Evolutionary conservation across 2,113 vertebrate genomes (phyloP), one percentile per base, ranked within the genome.

Genomic region (Dicentrarchus labrax): DNA sequence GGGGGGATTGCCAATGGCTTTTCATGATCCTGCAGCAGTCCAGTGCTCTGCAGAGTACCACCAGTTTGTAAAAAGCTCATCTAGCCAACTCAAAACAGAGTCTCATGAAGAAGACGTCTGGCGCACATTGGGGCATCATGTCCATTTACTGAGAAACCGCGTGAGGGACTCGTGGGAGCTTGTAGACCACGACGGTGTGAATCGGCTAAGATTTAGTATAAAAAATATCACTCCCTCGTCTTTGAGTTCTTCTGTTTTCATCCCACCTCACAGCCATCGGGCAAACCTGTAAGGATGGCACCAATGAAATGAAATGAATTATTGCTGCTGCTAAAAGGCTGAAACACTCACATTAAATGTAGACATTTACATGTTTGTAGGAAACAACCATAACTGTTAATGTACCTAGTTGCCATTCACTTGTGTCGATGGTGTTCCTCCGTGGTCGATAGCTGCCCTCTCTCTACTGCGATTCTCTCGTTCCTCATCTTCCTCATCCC

Each of bases 401-500:
- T 48, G 0, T 93, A 97, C 97, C 97, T 98, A 99, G 94, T 99
- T 99, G 95, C 98, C 98, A 85, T 99, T 99, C 89, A 98, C 93
- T 94, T 99, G 98, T 74, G 96, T 90, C 8, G 89, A 95, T 86
- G 92, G 93, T 92, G 96, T 96, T 93, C 95, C 94, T 84, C 95
- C 93, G 30, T 95, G 96, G 91, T 97, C 95, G 84, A 84, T 94
- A 66, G 96, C 96, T 84, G 97, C 94, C 91, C 95, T 97, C 92
- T 96, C 96, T 94, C 97, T 97, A 88, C 97, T 99, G 95, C 97
- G 97, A 93, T 96, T 99, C 95, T 99, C 98, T 92, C 98, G 94
- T 88, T 99, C 98, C 89, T 99, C 98, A 62, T 99, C 98, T 92
- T 99, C 98, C 95, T 99, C 98, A 86, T 99, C 98, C 87, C 98